These are phyloP conservation scores for Vulpes ferrilata DNA, from an alignment of 2,113 vertebrate species.

Conservation along the genomic window DNA sequence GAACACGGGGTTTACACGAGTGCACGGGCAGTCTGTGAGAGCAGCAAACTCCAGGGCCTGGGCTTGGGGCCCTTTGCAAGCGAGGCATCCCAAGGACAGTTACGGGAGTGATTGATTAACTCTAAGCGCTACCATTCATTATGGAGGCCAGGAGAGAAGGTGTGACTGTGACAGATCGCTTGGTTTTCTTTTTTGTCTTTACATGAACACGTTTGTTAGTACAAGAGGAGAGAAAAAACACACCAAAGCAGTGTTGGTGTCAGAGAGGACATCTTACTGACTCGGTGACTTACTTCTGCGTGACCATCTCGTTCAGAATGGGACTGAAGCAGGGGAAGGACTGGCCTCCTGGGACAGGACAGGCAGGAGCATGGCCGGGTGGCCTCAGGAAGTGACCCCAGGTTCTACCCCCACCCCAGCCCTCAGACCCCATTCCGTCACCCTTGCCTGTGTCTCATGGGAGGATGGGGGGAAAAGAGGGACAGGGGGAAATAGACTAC, in stretches of 20 bases:
- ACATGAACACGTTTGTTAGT: neutral
- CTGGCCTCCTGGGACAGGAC: neutral
- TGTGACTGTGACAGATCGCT: neutral
- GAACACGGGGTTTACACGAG: neutral
- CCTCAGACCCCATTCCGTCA: neutral
- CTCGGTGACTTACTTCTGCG: neutral
- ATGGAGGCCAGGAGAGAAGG: constrained; percentile 68
- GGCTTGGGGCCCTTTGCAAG: constrained; percentile 65
- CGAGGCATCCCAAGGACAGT: neutral
- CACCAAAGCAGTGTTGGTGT: neutral
- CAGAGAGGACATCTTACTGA: neutral
- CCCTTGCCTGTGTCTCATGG: no score
- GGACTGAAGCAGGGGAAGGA: neutral
- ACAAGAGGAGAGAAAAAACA: constrained; percentile 6
- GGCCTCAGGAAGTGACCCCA: neutral
- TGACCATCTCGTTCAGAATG: neutral
- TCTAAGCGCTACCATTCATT: constrained; percentile 73
- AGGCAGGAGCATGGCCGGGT: neutral
- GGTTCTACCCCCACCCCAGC: neutral
- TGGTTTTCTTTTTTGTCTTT: constrained; percentile 35
- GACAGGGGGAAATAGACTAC: no score
- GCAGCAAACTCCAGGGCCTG: constrained; percentile 67
- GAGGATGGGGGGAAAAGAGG: neutral
- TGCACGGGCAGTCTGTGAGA: neutral
- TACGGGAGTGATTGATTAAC: constrained; percentile 60